A percentile compares a stretch with the other conserved stretches of the same genome.
Evolutionary conservation across 1,140 invertebrate species (phyloP).

Genomic region (Brachionus manjavacas): DNA sequence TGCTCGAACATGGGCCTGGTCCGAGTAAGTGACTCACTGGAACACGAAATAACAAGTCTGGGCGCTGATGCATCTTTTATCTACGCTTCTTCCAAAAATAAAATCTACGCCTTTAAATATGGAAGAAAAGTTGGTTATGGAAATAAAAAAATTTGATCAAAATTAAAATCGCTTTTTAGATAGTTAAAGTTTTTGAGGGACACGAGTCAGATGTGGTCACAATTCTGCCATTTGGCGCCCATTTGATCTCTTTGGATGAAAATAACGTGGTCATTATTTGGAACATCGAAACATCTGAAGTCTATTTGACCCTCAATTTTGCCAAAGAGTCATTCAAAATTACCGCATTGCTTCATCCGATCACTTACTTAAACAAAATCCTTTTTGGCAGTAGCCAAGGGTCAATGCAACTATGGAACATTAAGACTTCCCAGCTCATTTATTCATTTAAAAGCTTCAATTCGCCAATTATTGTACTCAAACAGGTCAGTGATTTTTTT

Average conservation of each 20-base stretch:
- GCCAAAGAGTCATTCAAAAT: slow-evolving; percentile 24
- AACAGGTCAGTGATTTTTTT: slow-evolving; percentile 58
- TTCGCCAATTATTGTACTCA: slow-evolving; percentile 66
- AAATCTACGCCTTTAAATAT: slow-evolving; percentile 78
- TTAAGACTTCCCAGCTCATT: slow-evolving; percentile 65
- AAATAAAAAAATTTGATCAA: neutral
- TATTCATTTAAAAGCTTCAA: slow-evolving; percentile 76
- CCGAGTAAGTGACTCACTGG: slow-evolving; percentile 62
- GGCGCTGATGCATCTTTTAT: slow-evolving; percentile 73
- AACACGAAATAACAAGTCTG: slow-evolving; percentile 74
- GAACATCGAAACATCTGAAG: slow-evolving; percentile 72
- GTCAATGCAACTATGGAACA: slow-evolving; percentile 80
- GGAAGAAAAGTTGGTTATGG: slow-evolving; percentile 66
- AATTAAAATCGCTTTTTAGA: slow-evolving; percentile 47
- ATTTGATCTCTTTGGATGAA: slow-evolving; percentile 79
- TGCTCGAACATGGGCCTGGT: neutral
- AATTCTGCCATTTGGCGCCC: slow-evolving; percentile 77
- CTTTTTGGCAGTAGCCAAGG: slow-evolving; percentile 85
- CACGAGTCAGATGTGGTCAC: slow-evolving; percentile 69
- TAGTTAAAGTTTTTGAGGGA: slow-evolving; percentile 74
- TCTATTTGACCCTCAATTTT: slow-evolving; percentile 61
- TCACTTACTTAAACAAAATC: slow-evolving; percentile 88
- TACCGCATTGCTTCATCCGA: slow-evolving; percentile 70
- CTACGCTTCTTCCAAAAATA: slow-evolving; percentile 71
- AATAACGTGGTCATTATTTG: slow-evolving; percentile 73